Evolutionary conservation across 2,888 invertebrate species (phyloP).

Genomic region (Adelognathus sp.): DNA sequence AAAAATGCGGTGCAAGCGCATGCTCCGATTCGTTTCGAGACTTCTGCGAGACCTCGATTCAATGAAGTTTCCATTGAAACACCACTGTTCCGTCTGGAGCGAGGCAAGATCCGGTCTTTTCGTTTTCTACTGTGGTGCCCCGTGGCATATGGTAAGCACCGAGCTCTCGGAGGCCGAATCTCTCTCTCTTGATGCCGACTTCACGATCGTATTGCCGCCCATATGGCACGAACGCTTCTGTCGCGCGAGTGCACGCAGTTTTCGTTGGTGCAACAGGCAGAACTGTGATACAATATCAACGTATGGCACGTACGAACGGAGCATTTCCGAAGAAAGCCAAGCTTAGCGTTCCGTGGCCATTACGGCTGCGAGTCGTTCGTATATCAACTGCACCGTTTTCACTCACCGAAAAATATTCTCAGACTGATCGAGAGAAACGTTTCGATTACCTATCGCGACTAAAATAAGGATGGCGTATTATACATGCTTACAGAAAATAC

Average conservation of each 20-base stretch:
- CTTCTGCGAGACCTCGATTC: not conserved
- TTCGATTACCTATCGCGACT: no score
- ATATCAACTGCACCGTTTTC: no score
- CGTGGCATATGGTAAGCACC: conserved; percentile 63
- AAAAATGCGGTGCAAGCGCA: no score
- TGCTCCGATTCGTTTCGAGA: no score
- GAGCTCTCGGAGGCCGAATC: conserved; percentile 11
- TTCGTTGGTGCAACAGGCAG: conserved; percentile 24
- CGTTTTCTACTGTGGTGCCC: conserved; percentile 34
- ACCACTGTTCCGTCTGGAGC: conserved; percentile 13
- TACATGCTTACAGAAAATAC: no score
- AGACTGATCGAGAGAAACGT: no score
- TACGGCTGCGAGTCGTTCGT: conserved; percentile 3
- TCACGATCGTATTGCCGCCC: conserved; percentile 73
- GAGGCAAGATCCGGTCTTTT: conserved; percentile 31
- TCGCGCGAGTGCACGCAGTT: conserved; percentile 38
- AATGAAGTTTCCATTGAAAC: conserved; percentile 6
- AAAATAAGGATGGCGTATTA: no score
- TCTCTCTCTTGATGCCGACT: conserved; percentile 61
- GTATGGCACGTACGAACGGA: conserved; percentile 55
- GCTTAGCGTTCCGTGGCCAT: conserved; percentile 29
- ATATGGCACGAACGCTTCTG: conserved; percentile 71
- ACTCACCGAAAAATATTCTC: no score
- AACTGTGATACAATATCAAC: conserved; percentile 54
- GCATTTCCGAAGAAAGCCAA: conserved; percentile 56